Evolutionary conservation across 1,140 invertebrate genomes (phyloP), one percentile per base, ranked within the genome.

Genomic region (Tetragnatha versicolor): DNA sequence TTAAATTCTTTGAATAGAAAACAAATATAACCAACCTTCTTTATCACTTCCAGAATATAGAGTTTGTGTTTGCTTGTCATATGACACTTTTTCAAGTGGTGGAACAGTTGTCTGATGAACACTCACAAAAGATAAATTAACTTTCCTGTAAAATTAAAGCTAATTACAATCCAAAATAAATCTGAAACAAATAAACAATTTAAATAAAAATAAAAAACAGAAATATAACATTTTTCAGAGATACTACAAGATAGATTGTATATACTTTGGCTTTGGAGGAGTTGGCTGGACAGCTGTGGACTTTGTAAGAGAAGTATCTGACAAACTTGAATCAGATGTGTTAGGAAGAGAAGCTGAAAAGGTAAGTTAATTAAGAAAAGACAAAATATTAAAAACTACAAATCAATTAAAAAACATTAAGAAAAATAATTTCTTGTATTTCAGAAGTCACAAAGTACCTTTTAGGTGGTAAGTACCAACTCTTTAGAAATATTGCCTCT

Each of bases 31-130:
- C 33, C 20, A 33, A 80, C 77, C 68, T 63, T 79, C 77, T 72
- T 72, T 79, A 37, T 79, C 70, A 58, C 17, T 33, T 35, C 35
- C 20, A 3, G 70, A 76, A 51, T 65, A 72, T 10, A 90, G 91
- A 4, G 96, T 98, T 87, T 98, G 96, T 0, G 96, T 98, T 86
- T 97, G 94, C 86, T 98, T 98, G 66, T 92, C 92, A 85, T 98
- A 98, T 3, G 92, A 89, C 31, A 98, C 94, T 81, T 91, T 91
- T 87, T 98, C 96, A 85, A 94, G 93, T 0, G 96, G 96, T 49
- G 94, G 93, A 87, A 98, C 97, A 87, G 93, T 96, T 29, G 96
- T 98, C 33, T 94, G 92, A 81, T 96, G 94, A 45, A 97, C 94
- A 80, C 91, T 92, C 58, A 94, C 93, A 14, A 96, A 90, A 25